Conservation (phyloP, 2,113 vertebrate genomes). For the Zeus faber region DNA sequence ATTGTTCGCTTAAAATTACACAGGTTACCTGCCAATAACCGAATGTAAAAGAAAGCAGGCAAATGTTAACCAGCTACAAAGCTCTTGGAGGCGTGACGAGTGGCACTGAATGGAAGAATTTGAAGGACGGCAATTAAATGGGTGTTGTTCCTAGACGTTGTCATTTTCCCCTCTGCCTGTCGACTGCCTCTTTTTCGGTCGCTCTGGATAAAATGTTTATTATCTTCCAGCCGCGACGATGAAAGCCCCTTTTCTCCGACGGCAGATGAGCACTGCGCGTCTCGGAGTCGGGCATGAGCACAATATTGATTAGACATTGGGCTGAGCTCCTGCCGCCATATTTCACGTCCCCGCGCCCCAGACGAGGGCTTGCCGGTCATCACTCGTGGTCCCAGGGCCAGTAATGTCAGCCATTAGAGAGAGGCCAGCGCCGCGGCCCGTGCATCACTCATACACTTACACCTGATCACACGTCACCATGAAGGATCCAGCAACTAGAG, state of each 20-base stretch:
- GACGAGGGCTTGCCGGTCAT: conserved; percentile 72
- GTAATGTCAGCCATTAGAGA: conserved; percentile 60
- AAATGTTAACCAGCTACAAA: too few species aligned
- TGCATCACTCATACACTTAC: conserved; percentile 54
- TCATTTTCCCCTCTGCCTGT: conserved; percentile 46
- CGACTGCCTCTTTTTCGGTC: conserved; percentile 54
- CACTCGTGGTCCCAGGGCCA: conserved; percentile 62
- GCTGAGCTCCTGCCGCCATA: conserved; percentile 65
- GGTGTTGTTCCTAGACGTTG: conserved; percentile 31
- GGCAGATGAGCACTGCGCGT: conserved; percentile 67
- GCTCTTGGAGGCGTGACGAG: too few species aligned
- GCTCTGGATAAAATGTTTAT: conserved; percentile 66
- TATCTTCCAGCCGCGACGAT: conserved; percentile 54
- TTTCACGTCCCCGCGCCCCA: conserved; percentile 51
- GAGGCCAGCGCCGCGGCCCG: conserved; percentile 32
- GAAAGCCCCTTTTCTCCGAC: conserved; percentile 56
- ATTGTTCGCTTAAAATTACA: too few species aligned
- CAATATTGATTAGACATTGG: conserved; percentile 74
- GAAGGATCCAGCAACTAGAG: conserved; percentile 58
- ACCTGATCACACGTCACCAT: conserved; percentile 45
- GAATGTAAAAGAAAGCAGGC: too few species aligned
- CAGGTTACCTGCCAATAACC: too few species aligned
- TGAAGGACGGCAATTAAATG: conserved; percentile 49
- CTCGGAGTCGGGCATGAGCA: conserved; percentile 70
- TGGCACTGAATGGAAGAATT: too few species aligned